Percentiles rank a stretch among this genome's conserved stretches.
These are phyloP conservation scores for Scaptomyza hsui DNA, from an alignment of 1,140 invertebrate species.

Conservation along the genomic window DNA sequence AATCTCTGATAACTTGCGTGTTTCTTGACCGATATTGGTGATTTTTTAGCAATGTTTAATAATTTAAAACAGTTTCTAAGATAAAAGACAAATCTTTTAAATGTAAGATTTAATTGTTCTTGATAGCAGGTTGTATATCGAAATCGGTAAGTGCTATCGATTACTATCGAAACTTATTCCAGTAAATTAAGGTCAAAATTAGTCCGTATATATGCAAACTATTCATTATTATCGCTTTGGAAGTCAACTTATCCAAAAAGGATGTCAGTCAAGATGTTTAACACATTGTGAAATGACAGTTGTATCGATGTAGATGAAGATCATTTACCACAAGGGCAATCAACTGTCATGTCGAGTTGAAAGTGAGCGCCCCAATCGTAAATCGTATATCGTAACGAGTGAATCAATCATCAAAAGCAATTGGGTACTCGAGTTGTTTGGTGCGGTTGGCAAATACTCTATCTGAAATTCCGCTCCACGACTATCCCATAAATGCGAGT, in stretches of 20 bases:
- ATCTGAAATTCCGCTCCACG: slow-evolving; percentile 36
- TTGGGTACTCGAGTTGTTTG: slow-evolving; percentile 1
- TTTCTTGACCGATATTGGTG: too few species aligned
- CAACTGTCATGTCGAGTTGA: neutral
- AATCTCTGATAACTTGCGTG: too few species aligned
- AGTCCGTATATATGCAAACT: too few species aligned
- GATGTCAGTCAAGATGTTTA: neutral
- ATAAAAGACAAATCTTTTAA: too few species aligned
- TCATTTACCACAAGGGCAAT: slow-evolving; percentile 11
- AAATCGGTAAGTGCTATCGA: too few species aligned
- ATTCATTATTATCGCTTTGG: too few species aligned
- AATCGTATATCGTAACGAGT: neutral
- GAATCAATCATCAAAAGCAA: slow-evolving; percentile 6
- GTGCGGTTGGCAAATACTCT: slow-evolving; percentile 17
- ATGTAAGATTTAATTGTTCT: too few species aligned
- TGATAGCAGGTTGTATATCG: too few species aligned
- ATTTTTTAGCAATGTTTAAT: too few species aligned
- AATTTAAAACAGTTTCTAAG: too few species aligned
- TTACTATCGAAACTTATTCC: too few species aligned
- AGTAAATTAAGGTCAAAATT: too few species aligned
- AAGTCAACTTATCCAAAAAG: neutral
- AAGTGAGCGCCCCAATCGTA: neutral
- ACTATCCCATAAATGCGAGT: slow-evolving; percentile 31
- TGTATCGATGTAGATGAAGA: neutral
- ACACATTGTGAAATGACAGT: neutral